Evolutionary conservation across 2,797 vertebrate genomes (phyloP).

Genomic region (Alectoris magna): DNA sequence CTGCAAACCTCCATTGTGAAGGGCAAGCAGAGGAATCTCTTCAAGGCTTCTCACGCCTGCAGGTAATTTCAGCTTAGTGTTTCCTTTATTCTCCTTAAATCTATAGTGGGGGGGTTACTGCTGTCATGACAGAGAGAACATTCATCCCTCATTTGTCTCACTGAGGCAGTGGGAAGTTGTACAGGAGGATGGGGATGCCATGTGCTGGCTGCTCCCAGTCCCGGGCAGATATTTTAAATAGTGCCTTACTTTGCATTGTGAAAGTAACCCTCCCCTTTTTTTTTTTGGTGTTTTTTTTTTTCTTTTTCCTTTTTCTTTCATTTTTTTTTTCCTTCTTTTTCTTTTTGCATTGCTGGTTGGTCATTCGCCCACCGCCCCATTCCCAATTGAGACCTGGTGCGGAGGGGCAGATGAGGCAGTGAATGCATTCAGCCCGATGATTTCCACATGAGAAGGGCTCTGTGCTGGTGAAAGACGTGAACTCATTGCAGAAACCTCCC

Average conservation of each 20-base stretch:
- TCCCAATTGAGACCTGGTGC: conserved; percentile 34
- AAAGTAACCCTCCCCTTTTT: neutral
- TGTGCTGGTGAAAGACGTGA: conserved; percentile 40
- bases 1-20: neutral
- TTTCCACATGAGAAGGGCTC: conserved; percentile 67
- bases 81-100: neutral
- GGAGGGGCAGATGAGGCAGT: conserved; percentile 26
- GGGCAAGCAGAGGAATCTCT: neutral
- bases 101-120: rapidly evolving
- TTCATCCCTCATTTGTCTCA: neutral
- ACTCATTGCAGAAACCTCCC: conserved; percentile 65
- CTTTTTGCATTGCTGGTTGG: neutral
- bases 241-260: neutral
- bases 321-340: rapidly evolving
- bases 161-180: neutral
- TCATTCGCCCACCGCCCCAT: neutral
- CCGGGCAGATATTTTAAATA: neutral
- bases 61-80: neutral
- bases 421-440: conserved; percentile 34
- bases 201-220: neutral
- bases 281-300: no score
- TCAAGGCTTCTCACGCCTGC: neutral
- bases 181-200: neutral
- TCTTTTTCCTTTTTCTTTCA: rapidly evolving
- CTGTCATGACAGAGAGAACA: neutral